A percentile compares a stretch with the other conserved stretches of the same genome.
phyloP scores from a whole-genome alignment of 2,797 vertebrate species.

The Xyrichtys novacula region DNA sequence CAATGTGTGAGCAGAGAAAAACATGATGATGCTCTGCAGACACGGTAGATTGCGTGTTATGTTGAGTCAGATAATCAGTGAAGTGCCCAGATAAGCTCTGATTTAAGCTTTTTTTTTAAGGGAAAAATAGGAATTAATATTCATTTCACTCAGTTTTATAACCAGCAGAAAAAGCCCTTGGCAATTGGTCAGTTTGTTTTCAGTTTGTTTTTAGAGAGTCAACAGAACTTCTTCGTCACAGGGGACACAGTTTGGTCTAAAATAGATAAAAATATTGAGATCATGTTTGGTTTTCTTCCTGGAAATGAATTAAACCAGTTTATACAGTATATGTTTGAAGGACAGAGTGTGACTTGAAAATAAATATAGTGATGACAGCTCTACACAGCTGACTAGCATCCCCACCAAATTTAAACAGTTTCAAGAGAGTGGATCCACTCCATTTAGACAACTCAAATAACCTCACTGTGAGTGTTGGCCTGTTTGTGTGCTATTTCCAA shows the following conservation, averaged over 20 bases:
- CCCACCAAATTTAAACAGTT: not conserved
- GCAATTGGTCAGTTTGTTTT: not conserved
- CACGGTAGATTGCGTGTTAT: too few relatives aligned
- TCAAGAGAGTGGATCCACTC: not conserved
- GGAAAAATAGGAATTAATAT: too few relatives aligned
- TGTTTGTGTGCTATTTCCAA: constrained; percentile 8
- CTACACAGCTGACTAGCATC: constrained; percentile 7
- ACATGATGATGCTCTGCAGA: too few relatives aligned
- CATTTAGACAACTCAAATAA: not conserved
- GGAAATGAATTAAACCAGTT: not conserved
- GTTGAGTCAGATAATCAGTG: too few relatives aligned
- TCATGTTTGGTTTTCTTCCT: not conserved
- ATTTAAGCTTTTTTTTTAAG: too few relatives aligned
- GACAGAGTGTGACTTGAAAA: not conserved
- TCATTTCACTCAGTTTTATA: too few relatives aligned
- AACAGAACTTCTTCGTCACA: not conserved
- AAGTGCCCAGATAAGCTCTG: too few relatives aligned
- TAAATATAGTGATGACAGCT: not conserved
- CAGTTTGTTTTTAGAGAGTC: not conserved
- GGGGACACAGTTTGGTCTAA: not conserved
- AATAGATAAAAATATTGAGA: too few relatives aligned
- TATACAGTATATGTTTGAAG: not conserved
- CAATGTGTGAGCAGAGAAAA: too few relatives aligned
- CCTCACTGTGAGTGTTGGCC: not conserved
- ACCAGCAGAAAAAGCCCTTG: too few relatives aligned